These are phyloP conservation scores for Alexandromys fortis DNA, from an alignment of 2,113 vertebrate species.

Conservation along the genomic window DNA sequence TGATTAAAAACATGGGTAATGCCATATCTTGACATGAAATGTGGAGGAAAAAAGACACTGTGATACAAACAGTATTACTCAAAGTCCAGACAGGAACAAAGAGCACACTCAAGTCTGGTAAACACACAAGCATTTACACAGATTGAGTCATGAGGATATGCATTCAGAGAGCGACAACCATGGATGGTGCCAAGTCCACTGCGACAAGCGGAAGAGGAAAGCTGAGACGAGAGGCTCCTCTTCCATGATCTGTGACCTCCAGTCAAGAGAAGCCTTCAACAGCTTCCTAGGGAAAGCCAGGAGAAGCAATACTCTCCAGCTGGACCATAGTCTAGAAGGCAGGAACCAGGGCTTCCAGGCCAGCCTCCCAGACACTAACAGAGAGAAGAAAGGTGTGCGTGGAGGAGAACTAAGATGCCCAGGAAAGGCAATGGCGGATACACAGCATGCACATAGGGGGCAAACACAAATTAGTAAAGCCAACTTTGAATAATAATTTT, in stretches of 20 bases:
- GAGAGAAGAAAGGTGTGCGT: neutral
- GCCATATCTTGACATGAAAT: conserved; percentile 64
- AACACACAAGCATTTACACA: conserved; percentile 27
- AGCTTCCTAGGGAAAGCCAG: neutral
- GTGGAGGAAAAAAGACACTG: neutral
- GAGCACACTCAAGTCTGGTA: neutral
- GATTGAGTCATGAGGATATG: neutral
- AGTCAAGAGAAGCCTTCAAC: neutral
- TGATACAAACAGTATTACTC: conserved; percentile 35
- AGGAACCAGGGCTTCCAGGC: neutral
- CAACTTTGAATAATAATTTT: neutral
- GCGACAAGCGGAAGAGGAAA: neutral
- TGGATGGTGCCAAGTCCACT: neutral
- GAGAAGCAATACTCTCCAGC: neutral
- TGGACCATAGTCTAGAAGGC: neutral
- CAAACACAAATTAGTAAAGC: neutral
- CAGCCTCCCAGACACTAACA: neutral
- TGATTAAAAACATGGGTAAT: conserved; percentile 65
- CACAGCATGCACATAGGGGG: neutral
- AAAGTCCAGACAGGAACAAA: conserved; percentile 56
- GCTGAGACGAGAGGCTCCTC: neutral
- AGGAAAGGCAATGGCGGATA: neutral
- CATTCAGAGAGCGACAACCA: neutral
- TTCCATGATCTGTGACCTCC: neutral
- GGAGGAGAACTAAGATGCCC: neutral